Percentiles rank a stretch among this genome's conserved stretches.
phyloP scores from a whole-genome alignment of 2,113 vertebrate genomes.

The Scatophagus argus region DNA sequence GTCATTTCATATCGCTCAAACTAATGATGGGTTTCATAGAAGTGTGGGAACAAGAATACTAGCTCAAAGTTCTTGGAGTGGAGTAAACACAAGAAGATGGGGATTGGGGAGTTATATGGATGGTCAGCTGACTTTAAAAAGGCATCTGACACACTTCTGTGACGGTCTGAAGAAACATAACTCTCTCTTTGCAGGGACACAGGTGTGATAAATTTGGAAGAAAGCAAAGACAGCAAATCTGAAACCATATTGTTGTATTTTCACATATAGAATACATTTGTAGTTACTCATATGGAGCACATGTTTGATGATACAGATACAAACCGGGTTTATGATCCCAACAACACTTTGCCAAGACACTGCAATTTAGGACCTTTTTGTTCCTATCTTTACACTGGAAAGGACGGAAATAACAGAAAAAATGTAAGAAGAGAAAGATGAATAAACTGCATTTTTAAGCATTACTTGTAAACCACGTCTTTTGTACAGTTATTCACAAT shows the following conservation, averaged over 20 bases:
- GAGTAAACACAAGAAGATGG: not conserved
- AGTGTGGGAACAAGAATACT: not conserved
- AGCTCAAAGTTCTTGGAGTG: not conserved
- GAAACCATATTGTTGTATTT: conserved; percentile 61
- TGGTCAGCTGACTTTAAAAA: conserved; percentile 58
- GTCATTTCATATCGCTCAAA: not conserved
- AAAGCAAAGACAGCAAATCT: conserved; percentile 19
- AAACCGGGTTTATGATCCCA: not conserved
- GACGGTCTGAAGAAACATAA: conserved; percentile 30
- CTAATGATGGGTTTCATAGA: not conserved
- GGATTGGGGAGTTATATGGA: conserved; percentile 4
- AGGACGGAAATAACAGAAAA: conserved; percentile 51
- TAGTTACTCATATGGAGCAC: conserved; percentile 40
- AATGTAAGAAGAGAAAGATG: not conserved
- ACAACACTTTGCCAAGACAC: conserved; percentile 17
- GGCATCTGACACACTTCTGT: conserved; percentile 64
- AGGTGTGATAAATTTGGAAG: conserved; percentile 1
- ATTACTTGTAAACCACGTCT: conserved; percentile 27
- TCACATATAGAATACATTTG: conserved; percentile 52
- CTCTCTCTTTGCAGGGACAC: not conserved
- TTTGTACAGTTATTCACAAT: conserved; percentile 15
- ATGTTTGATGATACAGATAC: conserved; percentile 26
- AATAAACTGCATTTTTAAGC: conserved; percentile 9
- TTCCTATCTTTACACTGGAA: conserved; percentile 22
- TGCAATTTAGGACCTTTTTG: conserved; percentile 31